Base-by-base conservation (phyloP, 2,113 vertebrate genomes). In the Fregetta grallaria region DNA sequence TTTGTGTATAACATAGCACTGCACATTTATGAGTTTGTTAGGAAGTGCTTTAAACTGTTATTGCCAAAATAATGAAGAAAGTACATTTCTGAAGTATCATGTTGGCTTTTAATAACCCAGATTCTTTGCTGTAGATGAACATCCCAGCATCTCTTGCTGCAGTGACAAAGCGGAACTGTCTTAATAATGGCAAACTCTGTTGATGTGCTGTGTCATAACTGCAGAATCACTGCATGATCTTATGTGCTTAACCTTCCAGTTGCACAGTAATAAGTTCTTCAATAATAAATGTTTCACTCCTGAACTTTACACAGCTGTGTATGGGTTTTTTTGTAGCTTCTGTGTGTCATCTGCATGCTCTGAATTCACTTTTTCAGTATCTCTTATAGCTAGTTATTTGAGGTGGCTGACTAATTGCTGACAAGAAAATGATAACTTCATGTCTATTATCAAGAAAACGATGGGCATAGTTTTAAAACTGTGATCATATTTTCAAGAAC, bases 141-240 rank as follows among this genome's bases (percentile, higher is more conserved):
- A 36, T 3, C 14, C 40, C 11, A 8, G 45, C 2, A 4, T 3
- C 58, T 20, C 13, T 13, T 6, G 2, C 14, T 14, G n/a, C 29
- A 14, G 62, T 11, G 77, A 6, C 58, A 7, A 2, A 6, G 85
- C 3, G 2, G 58, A 32, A 30, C 26, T 50, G 66, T 8, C 63
- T 7, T 2, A 17, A 8, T 8, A 7, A 5, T 3, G 44, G 20
- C 42, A 44, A 16, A 5, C 7, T 5, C 18, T 15, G 18, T 21
- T 2, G 36, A 7, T 13, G 55, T 34, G 61, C 81, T 7, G 23
- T 4, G 65, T 9, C 58, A 2, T 4, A 26, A 0, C 42, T 26
- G 76, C 77, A n/a, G 34, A 4, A 5, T 5, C 10, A 1, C 50
- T 12, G 0, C 19, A 1, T 1, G 22, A 2, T 1, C 53, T 2